Base-by-base conservation (phyloP, 2,113 vertebrate genomes). In the Lutjanus erythropterus region DNA sequence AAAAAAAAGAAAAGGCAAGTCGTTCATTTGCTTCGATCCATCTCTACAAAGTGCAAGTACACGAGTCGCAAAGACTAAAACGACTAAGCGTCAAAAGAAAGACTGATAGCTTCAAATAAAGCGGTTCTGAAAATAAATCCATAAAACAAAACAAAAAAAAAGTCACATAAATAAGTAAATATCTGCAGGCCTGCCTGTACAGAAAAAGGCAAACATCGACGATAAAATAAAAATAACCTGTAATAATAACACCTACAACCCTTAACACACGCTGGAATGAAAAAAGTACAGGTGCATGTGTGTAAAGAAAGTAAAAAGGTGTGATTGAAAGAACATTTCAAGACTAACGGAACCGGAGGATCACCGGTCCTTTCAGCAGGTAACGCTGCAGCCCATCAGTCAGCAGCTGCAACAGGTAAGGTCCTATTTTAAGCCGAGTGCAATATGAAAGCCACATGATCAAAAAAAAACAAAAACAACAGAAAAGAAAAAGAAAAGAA, bases 121-220 rank as follows among this genome's bases (percentile, higher is more conserved):
- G 78, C 46, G 5, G 33, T 72, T 77, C 75, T 50, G 49, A 66
- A 81, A 80, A 74, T 29, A 31, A 85, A 79, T 18, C 16, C 18
- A 47, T 58, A 55, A 58, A 80, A 81, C 25, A 41, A 55, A 37
- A 12, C 35, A 74, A 52, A 67, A 56, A 50, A 18, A 27, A 46
- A 23, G 15, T 69, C 60, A 86, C 86, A 94, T 94, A 95, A 95
- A 94, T 95, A 89, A 91, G 79, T 91, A 72, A 80, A 88, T 78
- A 78, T 92, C 80, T 92, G 90, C 95, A 95, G 95, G 93, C 94
- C 94, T 94, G 95, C 94, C 94, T 95, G 93, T 91, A 93, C 83
- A 94, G 86, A 94, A 78, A 89, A 92, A 89, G 73, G 78, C 83
- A 91, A 90, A 90, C 18, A 61, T 86, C 15, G 42, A 73, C 25